These are phyloP conservation scores for Pachyramphus minor DNA, from an alignment of 2,113 vertebrate genomes.

Conservation along the genomic window DNA sequence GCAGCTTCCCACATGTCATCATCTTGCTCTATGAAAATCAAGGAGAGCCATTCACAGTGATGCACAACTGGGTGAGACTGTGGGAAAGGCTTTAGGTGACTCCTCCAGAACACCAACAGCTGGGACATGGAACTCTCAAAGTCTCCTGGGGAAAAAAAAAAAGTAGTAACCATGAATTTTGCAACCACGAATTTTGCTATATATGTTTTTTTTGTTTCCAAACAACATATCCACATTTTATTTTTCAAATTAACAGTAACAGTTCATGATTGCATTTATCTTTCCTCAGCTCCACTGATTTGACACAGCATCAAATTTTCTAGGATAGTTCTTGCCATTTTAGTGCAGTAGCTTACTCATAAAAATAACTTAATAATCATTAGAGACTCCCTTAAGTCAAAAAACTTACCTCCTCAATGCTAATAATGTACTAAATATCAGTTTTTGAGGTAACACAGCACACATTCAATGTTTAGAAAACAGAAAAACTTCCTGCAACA, in stretches of 20 bases:
- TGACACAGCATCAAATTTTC: neutral
- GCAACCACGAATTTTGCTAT: neutral
- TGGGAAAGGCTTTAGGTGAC: constrained; percentile 8
- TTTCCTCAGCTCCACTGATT: neutral
- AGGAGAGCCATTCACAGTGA: constrained; percentile 82
- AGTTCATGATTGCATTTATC: neutral
- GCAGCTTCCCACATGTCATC: constrained; percentile 95
- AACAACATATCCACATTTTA: neutral
- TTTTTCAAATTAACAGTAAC: neutral
- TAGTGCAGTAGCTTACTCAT: neutral
- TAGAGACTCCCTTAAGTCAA: neutral
- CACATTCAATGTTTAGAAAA: neutral
- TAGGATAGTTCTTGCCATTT: neutral
- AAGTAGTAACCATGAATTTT: neutral
- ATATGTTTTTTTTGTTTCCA: neutral
- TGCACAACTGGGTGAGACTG: constrained; percentile 37
- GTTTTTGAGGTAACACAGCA: neutral
- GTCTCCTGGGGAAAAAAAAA: constrained; percentile 7
- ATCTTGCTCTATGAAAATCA: constrained; percentile 90
- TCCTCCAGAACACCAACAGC: constrained; percentile 77
- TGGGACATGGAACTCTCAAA: constrained; percentile 67
- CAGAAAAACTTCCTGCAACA: neutral
- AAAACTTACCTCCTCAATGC: neutral
- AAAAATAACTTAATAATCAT: neutral
- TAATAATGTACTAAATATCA: neutral